Evolutionary conservation across 2,888 invertebrate species (phyloP), one percentile per base, ranked within the genome.

Genomic region (Nomada ferruginata): DNA sequence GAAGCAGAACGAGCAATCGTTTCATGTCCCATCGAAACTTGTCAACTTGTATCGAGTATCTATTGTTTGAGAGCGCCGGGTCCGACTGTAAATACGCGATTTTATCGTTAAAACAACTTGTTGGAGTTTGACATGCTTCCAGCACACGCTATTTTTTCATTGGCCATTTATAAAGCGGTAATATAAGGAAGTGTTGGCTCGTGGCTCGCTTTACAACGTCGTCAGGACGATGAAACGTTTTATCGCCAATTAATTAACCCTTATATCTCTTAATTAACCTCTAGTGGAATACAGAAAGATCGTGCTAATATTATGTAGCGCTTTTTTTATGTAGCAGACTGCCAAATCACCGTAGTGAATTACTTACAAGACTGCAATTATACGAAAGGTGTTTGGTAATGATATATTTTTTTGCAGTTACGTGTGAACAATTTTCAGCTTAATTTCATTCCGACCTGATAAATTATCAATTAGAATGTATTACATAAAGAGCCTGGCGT

Each of bases 11-110:
- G 63, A 76, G 80, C 66, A 44, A 44, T 55, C 68, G 68, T 71
- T 76, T 74, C 78, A 84, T 74, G 70, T 26, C 53, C 64, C 65
- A 73, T 79, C 75, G 79, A 75, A 84, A 79, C 65, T 79, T 84
- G 79, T 76, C 77, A 82, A 76, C 64, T 77, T 57, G 29, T 55
- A 57, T 78, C 61, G 52, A 5, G 53, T 11, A 23, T 2, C 26
- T 9, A 13, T n/a, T 20, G 63, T 66, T 79, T 36, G 50, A 47
- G 36, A 63, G 47, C 13, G n/a, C n/a, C n/a, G 42, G 10, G 36
- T 11, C 52, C 61, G n/a, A 52, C 65, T 26, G 53, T 29, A 60
- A 83, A 64, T 23, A 55, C 26, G 15, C 36, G 50, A 70, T 29
- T 60, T 64, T 36, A 52, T 52, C 20, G 57, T 0, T 23, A 11